phyloP scores from a whole-genome alignment of 2,888 invertebrate genomes.

The Erebia palarica region DNA sequence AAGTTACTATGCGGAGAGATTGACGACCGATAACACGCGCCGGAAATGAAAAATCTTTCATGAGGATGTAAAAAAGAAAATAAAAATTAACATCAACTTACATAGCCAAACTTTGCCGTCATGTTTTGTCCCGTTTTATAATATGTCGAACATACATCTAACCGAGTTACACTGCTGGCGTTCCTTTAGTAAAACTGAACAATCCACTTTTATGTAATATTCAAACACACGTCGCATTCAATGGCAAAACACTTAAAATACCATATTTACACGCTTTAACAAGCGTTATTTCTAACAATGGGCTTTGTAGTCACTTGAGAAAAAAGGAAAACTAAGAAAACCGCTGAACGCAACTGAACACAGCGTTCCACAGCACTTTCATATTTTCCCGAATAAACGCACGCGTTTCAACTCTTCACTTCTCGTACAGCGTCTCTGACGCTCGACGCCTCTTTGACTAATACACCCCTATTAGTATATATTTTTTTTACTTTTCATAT shows the following conservation, averaged over 20 bases:
- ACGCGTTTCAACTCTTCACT: slow-evolving; percentile 65
- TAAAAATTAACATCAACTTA: slow-evolving; percentile 55
- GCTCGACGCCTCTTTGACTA: slow-evolving; percentile 55
- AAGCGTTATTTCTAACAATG: slow-evolving; percentile 70
- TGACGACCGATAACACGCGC: slow-evolving; percentile 37
- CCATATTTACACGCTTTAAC: slow-evolving; percentile 66
- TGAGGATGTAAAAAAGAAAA: slow-evolving; percentile 36
- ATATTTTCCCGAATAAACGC: slow-evolving; percentile 69
- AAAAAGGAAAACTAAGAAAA: slow-evolving; percentile 53
- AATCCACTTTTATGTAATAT: slow-evolving; percentile 78
- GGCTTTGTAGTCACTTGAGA: slow-evolving; percentile 75
- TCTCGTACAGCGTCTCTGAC: slow-evolving; percentile 60
- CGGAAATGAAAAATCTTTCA: slow-evolving; percentile 41
- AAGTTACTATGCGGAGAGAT: slow-evolving; percentile 35
- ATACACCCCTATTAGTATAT: slow-evolving; percentile 40
- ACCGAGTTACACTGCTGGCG: slow-evolving; percentile 76
- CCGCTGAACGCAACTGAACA: slow-evolving; percentile 64
- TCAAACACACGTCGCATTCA: slow-evolving; percentile 74
- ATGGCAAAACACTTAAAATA: slow-evolving; percentile 71
- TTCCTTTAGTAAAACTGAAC: slow-evolving; percentile 75
- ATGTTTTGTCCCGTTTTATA: slow-evolving; percentile 83
- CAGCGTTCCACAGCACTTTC: slow-evolving; percentile 75
- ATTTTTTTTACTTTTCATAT: slow-evolving; percentile 60
- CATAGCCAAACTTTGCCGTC: slow-evolving; percentile 84
- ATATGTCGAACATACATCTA: slow-evolving; percentile 81